These are phyloP conservation scores for Enteromius thamalakanensis DNA, from an alignment of 2,797 vertebrate species.

Conservation along the genomic window DNA sequence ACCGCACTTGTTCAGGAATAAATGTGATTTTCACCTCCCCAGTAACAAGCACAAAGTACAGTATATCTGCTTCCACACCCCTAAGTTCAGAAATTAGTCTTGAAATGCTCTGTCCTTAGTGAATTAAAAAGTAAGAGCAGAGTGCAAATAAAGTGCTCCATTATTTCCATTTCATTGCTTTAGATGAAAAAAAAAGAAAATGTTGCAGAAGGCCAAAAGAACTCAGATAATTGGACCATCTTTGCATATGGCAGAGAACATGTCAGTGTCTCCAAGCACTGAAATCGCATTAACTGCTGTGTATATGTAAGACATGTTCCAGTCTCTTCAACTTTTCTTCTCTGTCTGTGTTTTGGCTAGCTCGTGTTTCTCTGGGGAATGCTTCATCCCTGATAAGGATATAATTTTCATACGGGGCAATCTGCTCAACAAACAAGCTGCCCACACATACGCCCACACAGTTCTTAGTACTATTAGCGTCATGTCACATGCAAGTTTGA, in stretches of 20 bases:
- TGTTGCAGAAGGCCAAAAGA: slow-evolving; percentile 22
- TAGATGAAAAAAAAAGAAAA: slow-evolving; percentile 15
- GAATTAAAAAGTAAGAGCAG: slow-evolving; percentile 22
- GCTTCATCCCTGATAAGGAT: slow-evolving; percentile 16
- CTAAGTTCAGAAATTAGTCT: neutral
- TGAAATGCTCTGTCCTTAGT: neutral
- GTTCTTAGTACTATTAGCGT: slow-evolving; percentile 16
- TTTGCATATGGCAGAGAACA: neutral
- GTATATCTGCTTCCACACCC: slow-evolving; percentile 17
- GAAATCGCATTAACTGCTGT: slow-evolving; percentile 3
- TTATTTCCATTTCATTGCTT: slow-evolving; percentile 29
- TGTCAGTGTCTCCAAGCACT: neutral
- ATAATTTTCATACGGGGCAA: slow-evolving; percentile 16
- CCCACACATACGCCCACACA: slow-evolving; percentile 15
- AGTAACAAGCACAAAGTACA: neutral
- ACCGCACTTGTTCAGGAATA: slow-evolving; percentile 42
- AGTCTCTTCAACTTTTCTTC: neutral
- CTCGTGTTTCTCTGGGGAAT: slow-evolving; percentile 6
- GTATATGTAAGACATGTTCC: neutral
- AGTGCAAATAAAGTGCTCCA: slow-evolving; percentile 22
- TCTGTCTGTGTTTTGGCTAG: slow-evolving; percentile 8
- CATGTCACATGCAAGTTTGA: slow-evolving; percentile 34
- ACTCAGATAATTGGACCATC: slow-evolving; percentile 15
- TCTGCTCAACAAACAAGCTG: slow-evolving; percentile 33
- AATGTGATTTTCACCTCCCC: slow-evolving; percentile 21